Conservation (phyloP, 23 tunicate genomes). For the Phallusia fumigata region DNA sequence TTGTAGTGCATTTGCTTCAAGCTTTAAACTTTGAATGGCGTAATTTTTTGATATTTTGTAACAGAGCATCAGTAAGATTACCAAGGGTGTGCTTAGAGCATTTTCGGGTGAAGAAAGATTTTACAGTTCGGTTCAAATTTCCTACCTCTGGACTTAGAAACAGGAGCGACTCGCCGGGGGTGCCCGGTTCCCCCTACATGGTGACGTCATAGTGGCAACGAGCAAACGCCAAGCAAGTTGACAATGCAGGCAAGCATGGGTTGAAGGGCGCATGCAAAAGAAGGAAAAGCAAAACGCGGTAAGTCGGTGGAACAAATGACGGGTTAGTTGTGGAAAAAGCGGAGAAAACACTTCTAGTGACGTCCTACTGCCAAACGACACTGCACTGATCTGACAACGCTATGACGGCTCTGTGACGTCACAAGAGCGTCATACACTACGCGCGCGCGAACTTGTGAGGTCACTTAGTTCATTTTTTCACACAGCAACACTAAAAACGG, state of each 20-base stretch:
- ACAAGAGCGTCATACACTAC: neutral
- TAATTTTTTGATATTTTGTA: too few relatives aligned
- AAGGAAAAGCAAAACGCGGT: neutral
- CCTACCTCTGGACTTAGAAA: constrained; percentile 1
- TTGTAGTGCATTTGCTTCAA: too few relatives aligned
- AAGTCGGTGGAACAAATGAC: neutral
- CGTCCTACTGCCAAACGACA: neutral
- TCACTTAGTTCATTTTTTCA: too few relatives aligned
- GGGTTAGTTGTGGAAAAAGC: neutral
- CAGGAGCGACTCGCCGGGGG: constrained; percentile 1
- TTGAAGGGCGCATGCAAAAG: neutral
- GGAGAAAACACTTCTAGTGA: neutral
- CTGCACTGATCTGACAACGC: neutral
- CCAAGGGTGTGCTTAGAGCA: too few relatives aligned
- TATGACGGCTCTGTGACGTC: constrained; percentile 1
- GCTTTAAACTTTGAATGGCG: too few relatives aligned
- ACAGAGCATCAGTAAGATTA: too few relatives aligned
- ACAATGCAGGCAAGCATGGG: neutral
- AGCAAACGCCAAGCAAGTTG: neutral
- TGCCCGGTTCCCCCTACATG: neutral
- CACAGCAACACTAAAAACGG: too few relatives aligned
- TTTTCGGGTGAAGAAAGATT: too few relatives aligned
- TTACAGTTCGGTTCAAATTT: neutral
- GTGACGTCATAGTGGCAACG: neutral
- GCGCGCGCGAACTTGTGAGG: too few relatives aligned